Conservation (phyloP, 2,797 vertebrate species). For the Astyanax mexicanus region DNA sequence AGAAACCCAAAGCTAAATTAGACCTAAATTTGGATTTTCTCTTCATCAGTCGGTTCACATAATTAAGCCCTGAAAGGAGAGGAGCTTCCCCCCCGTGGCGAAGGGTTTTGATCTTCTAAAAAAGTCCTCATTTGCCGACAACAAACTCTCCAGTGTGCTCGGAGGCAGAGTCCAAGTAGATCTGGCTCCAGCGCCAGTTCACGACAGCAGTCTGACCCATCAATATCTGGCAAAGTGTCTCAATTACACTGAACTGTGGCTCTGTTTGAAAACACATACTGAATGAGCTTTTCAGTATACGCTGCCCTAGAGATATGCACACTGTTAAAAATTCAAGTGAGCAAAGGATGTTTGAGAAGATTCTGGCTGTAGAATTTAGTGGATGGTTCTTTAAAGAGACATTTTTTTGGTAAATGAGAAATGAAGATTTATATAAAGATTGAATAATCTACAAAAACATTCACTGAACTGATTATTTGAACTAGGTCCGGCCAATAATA, state of each 20-base stretch:
- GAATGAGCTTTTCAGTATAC: background rate
- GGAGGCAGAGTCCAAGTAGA: conserved; percentile 10
- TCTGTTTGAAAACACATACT: background rate
- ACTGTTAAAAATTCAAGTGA: background rate
- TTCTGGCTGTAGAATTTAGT: too few species aligned
- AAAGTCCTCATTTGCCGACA: background rate
- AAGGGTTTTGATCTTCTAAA: conserved; percentile 47
- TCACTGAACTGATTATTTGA: too few species aligned
- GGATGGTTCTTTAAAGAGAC: background rate
- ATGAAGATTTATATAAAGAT: too few species aligned
- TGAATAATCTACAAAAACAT: too few species aligned
- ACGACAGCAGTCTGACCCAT: conserved; percentile 7
- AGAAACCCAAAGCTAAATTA: conserved; percentile 55
- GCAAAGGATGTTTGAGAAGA: too few species aligned
- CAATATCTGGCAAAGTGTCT: conserved; percentile 18
- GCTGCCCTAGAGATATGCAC: background rate
- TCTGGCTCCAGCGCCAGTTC: conserved; percentile 23
- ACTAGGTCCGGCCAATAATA: too few species aligned
- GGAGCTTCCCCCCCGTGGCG: conserved; percentile 68
- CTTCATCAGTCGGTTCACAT: conserved; percentile 76
- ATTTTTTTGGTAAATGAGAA: background rate
- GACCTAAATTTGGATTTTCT: conserved; percentile 65
- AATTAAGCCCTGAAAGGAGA: conserved; percentile 76
- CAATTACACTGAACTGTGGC: background rate
- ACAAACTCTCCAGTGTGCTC: conserved; percentile 21